Evolutionary conservation across 1,140 invertebrate genomes (phyloP).

Genomic region (Galleria mellonella): DNA sequence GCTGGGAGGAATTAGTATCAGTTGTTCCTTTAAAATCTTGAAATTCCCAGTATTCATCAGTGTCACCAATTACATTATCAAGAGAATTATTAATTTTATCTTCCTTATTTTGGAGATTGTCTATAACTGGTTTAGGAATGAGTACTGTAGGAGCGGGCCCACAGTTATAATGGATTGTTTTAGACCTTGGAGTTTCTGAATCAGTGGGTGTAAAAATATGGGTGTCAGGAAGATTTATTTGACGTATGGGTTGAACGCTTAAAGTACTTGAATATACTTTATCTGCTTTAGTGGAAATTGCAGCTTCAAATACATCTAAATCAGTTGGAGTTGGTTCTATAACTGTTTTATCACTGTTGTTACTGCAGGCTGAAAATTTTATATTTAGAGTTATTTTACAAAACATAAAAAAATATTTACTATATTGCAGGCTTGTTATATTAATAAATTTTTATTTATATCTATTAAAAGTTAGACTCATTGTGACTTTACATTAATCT

Average conservation of each 20-base stretch:
- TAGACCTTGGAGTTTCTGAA: slow-evolving; percentile 67
- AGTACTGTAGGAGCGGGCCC: slow-evolving; percentile 30
- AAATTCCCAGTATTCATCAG: slow-evolving; percentile 60
- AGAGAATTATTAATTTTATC: slow-evolving; percentile 8
- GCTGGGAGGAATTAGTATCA: not conserved
- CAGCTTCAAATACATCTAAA: slow-evolving; percentile 42
- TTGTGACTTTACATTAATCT: no score
- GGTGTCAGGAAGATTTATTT: slow-evolving; percentile 69
- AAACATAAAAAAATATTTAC: no score
- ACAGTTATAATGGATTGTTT: slow-evolving; percentile 66
- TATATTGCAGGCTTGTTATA: no score
- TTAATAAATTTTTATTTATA: no score
- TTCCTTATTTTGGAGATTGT: slow-evolving; percentile 13
- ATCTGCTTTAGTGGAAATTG: slow-evolving; percentile 31
- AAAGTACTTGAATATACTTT: slow-evolving; percentile 54
- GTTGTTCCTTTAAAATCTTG: slow-evolving; percentile 56
- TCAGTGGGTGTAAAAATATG: slow-evolving; percentile 72
- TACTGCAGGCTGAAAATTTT: slow-evolving; percentile 55
- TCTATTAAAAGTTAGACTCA: no score
- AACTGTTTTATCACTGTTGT: slow-evolving; percentile 25
- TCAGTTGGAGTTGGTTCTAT: slow-evolving; percentile 28
- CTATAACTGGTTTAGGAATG: slow-evolving; percentile 21
- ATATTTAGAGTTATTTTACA: no score
- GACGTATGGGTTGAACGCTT: slow-evolving; percentile 53
- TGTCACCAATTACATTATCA: slow-evolving; percentile 11